A percentile compares a stretch with the other conserved stretches of the same genome.
These are phyloP conservation scores for Laupala kohalensis DNA, from an alignment of 1,140 invertebrate genomes.

Conservation along the genomic window DNA sequence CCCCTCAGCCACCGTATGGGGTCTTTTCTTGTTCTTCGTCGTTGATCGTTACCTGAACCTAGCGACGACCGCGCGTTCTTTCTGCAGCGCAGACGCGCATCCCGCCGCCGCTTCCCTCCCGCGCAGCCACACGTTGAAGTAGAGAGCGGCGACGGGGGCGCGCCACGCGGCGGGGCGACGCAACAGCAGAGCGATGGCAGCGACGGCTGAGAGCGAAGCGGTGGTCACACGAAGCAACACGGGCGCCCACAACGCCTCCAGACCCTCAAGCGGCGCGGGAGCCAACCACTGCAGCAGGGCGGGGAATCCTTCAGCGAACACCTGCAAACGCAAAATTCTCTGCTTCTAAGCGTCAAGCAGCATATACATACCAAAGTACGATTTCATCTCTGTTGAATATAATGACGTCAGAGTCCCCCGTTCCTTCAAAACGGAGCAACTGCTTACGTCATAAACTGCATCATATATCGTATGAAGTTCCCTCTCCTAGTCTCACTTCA, in stretches of 20 bases:
- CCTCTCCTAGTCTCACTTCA: too few species aligned
- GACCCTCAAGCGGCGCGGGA: conserved; percentile 45
- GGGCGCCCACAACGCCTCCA: conserved; percentile 51
- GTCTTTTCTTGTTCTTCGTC: too few species aligned
- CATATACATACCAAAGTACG: too few species aligned
- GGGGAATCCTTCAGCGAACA: conserved; percentile 46
- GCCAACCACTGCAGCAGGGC: conserved; percentile 38
- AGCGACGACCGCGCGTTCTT: conserved; percentile 43
- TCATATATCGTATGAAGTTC: too few species aligned
- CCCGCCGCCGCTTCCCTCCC: conserved; percentile 43
- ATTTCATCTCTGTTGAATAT: too few species aligned
- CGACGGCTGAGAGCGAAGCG: conserved; percentile 33
- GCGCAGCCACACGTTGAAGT: conserved; percentile 53
- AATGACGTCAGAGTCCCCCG: too few species aligned
- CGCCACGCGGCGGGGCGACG: conserved; percentile 33
- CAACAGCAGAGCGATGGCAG: conserved; percentile 36
- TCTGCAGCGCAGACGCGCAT: conserved; percentile 35
- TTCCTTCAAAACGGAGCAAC: too few species aligned
- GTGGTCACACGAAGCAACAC: conserved; percentile 43
- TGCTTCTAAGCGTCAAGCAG: too few species aligned
- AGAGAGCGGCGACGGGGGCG: conserved; percentile 41
- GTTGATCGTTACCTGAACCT: conserved; percentile 49
- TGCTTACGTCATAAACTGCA: too few species aligned
- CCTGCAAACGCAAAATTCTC: background rate
- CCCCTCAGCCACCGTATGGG: background rate